Evolutionary conservation across 2,113 vertebrate species (phyloP), one percentile per base, ranked within the genome.

Genomic region (Eonycteris spelaea): DNA sequence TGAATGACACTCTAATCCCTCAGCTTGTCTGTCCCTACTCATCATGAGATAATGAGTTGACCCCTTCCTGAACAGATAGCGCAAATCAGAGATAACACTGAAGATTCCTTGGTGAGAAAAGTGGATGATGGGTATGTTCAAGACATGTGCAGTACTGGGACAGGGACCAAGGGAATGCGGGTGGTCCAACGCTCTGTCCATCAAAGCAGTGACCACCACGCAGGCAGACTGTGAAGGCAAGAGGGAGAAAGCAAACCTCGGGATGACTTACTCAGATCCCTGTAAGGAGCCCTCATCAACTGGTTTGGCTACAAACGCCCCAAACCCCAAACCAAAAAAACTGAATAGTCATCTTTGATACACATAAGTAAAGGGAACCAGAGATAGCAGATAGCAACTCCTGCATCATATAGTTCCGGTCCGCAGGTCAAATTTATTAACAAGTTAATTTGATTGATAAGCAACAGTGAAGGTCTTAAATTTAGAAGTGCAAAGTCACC

Each of bases 11-110:
- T 65, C 11, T 75, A 28, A 24, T 97, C 0, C 0, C 71, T 95
- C 96, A n/a, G 43, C 79, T 97, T 97, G 94, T 92, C 83, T 63
- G 12, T 75, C 63, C 92, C 86, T n/a, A 80, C 68, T 87, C 22
- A n/a, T 96, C 38, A 59, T 12, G 35, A 96, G 95, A 96, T 96
- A 97, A 94, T 35, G 28, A 16, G 24, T 11, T 96, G 55, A 83
- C 38, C 79, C 91, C 86, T 78, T 35, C 85, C 26, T 45, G 40
- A 86, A 70, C 3, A 63, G 6, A 12, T 45, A 33, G 13, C n/a
- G 16, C 74, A 57, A 90, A 6, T 4, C 7, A 45, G 57, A 75
- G 53, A 82, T 68, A 93, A 65, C 38, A 26, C 12, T 24, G 3
- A n/a, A 7, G 51, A 48, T 68, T 48, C 68, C 35, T 68, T 38